phyloP scores from a whole-genome alignment of 2,888 invertebrate species.

The Xestia ashworthii region DNA sequence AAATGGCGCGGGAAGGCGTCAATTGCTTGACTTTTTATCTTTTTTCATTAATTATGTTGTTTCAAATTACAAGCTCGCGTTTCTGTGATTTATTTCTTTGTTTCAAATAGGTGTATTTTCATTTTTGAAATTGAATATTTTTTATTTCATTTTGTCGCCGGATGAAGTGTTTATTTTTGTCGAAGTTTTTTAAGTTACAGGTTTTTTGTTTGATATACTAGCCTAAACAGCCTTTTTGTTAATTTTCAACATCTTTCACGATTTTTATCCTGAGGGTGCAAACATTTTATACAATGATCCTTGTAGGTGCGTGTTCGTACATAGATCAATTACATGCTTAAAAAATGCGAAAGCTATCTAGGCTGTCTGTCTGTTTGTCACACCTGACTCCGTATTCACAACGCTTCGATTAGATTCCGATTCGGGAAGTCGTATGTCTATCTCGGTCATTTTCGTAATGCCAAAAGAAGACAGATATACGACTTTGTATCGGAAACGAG shows the following conservation, averaged over 20 bases:
- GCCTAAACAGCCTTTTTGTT: conserved; percentile 9
- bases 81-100: conserved; percentile 76
- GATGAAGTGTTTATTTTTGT: conserved; percentile 45
- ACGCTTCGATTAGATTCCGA: too few species aligned
- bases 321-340: too few species aligned
- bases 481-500: too few species aligned
- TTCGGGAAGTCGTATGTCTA: too few species aligned
- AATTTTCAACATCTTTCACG: background rate
- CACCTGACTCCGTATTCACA: too few species aligned
- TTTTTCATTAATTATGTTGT: conserved; percentile 73
- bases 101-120: conserved; percentile 51
- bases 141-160: conserved; percentile 56
- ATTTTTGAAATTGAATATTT: conserved; percentile 61
- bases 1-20: conserved; percentile 85
- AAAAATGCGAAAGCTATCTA: too few species aligned
- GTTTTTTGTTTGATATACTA: conserved; percentile 24
- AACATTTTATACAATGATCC: too few species aligned
- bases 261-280: background rate
- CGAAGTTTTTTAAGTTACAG: conserved; percentile 11
- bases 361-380: too few species aligned
- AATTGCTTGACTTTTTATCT: conserved; percentile 75
- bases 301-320: too few species aligned
- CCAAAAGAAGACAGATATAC: too few species aligned
- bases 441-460: too few species aligned
- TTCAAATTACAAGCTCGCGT: conserved; percentile 72